Evolutionary conservation across 2,797 vertebrate species (phyloP), one percentile per base, ranked within the genome.

Genomic region (Dicrostonyx torquatus): DNA sequence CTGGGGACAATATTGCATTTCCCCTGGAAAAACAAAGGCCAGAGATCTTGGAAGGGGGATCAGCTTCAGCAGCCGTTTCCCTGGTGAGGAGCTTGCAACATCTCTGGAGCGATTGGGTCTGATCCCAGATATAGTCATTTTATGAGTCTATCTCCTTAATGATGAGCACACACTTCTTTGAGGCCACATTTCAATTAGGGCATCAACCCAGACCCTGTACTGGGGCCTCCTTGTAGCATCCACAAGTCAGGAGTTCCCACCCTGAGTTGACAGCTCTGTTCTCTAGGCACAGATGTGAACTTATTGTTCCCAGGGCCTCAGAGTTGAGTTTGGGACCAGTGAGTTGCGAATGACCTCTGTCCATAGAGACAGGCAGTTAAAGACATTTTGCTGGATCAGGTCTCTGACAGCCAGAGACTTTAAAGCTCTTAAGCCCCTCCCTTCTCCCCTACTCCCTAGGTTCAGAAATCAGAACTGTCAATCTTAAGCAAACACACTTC

Each of bases 11-110:
- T 93, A 96, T 95, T 96, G 97, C 97, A 97, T 97, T 97, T 97
- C 96, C 96, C 96, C 95, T 97, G 88, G 97, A 97, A 97, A 97
- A 97, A 97, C 97, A 97, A 97, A 97, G 96, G 96, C 96, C 94
- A 94, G 90, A 95, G 96, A 95, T 97, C 96, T 95, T 75, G 10
- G 92, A 96, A 97, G 85, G 90, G 96, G 94, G 95, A 97, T 97
- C 96, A 6, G 93, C 96, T 97, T 97, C 97, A 79, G 92, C 95
- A 26, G 83, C 43, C 53, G 96, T 97, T 97, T 95, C 97, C 96
- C 97, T 97, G 95, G 97, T 97, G 93, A 97, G 94, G 83, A 90
- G 96, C 82, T 70, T 95, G 97, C 94, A 93, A 94, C 96, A 96
- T 97, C 94, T 83, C 17, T 0, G 75, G 89, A 83, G 78, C 87